Evolutionary conservation across 2,113 vertebrate species (phyloP), one percentile per base, ranked within the genome.

Genomic region (Raja brachyura): DNA sequence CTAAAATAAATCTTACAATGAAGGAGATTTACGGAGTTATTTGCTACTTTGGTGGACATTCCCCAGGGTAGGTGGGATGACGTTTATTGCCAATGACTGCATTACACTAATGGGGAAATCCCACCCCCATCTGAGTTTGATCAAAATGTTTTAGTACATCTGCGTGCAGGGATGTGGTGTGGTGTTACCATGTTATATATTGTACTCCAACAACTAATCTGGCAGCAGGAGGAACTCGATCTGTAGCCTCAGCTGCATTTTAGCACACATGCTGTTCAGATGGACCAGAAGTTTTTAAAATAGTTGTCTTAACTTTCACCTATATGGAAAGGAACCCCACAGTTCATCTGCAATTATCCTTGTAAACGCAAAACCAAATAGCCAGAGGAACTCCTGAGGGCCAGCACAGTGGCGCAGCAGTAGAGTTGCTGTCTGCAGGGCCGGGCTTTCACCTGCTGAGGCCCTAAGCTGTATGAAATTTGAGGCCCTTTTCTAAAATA

Each of bases 1-100:
- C 31, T 88, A 16, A 88, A 63, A 88, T 31, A 88, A 88, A 88
- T 66, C 81, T 56, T n/a, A 0, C 3, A 25, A 85, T n/a, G 54
- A 85, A 88, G 81, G 25, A 86, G 59, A 31, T 88, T 88, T 88
- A 66, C 83, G 31, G 63, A 88, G n/a, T 16, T 63, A 88, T 88
- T 63, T 63, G 59, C 59, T 20, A 83, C 20, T 22, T 83, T 83
- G 48, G 25, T 18, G 56, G 83, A 88, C 31, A 63, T 88, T 88
- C 83, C 83, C 83, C n/a, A 31, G 59, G 31, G 83, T n/a, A 63
- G 83, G 83, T 6, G 28, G n/a, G 59, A 88, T 13, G 28, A 88
- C 28, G 5, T 66, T 88, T 88, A 88, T n/a, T 63, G 59, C 59
- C 83, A 88, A 61, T 88, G 83, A 63, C 83, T 31, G 20, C 59